phyloP scores from a whole-genome alignment of 2,888 invertebrate genomes.

The Ophioninae sp. region DNA sequence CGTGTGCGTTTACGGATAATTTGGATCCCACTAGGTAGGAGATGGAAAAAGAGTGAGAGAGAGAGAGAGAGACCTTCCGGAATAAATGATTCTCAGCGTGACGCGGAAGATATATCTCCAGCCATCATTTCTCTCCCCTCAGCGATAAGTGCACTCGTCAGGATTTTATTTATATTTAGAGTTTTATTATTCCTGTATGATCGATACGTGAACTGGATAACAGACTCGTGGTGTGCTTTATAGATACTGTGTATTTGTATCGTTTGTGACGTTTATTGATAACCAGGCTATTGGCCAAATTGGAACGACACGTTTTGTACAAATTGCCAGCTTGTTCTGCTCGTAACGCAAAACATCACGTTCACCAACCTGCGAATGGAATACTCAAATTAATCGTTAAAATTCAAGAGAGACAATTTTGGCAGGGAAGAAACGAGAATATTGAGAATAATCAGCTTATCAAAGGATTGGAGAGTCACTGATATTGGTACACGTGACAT shows the following conservation, averaged over 20 bases:
- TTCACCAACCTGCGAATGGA: too few relatives aligned
- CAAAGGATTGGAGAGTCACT: background rate
- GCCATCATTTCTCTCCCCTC: slow-evolving; percentile 40
- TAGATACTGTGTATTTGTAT: background rate
- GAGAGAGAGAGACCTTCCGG: background rate
- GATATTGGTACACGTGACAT: background rate
- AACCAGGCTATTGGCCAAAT: slow-evolving; percentile 20
- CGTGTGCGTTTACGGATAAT: slow-evolving; percentile 2
- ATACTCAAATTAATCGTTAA: background rate
- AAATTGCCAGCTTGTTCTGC: slow-evolving; percentile 35
- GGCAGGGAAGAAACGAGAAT: background rate
- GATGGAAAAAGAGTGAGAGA: background rate
- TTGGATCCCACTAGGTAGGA: background rate
- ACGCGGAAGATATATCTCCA: slow-evolving; percentile 41
- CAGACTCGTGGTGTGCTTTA: background rate
- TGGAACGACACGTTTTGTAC: slow-evolving; percentile 12
- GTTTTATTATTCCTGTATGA: slow-evolving; percentile 23
- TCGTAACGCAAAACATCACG: slow-evolving; percentile 10
- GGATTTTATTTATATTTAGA: slow-evolving; percentile 32
- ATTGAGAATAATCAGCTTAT: background rate
- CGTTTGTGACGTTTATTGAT: slow-evolving; percentile 13
- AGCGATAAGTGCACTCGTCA: slow-evolving; percentile 35
- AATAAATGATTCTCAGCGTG: slow-evolving; percentile 38
- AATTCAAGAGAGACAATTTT: background rate
- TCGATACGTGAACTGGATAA: slow-evolving; percentile 11